A percentile compares a stretch with the other conserved stretches of the same genome.
Evolutionary conservation across 2,888 invertebrate genomes (phyloP).

Genomic region (Tanypteryx hageni): DNA sequence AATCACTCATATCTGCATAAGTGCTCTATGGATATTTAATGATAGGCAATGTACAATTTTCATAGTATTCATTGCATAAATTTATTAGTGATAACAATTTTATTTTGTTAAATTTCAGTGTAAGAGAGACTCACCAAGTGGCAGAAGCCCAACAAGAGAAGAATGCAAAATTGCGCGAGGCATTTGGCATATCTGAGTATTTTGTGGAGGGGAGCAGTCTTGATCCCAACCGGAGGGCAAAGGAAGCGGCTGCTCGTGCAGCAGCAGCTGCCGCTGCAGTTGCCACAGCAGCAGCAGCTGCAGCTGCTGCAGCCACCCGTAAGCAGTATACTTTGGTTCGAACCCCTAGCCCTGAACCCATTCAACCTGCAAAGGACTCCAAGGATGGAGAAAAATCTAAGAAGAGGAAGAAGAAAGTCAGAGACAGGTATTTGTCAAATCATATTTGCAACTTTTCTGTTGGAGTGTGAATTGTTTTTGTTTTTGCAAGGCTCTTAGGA

Average conservation of each 20-base stretch:
- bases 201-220: constrained; percentile 96
- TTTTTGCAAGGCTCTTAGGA: too few species aligned
- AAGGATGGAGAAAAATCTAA: constrained; percentile 72
- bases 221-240: constrained; percentile 86
- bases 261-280: constrained; percentile 73
- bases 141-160: constrained; percentile 97
- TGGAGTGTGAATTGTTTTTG: too few species aligned
- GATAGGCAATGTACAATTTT: background rate
- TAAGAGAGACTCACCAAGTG: constrained; percentile 96
- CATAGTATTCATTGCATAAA: background rate
- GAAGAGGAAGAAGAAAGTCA: constrained; percentile 73
- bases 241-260: constrained; percentile 78
- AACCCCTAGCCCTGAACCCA: constrained; percentile 82
- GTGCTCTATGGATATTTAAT: background rate
- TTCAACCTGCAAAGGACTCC: constrained; percentile 67
- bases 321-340: constrained; percentile 85
- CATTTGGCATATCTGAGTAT: constrained; percentile 95
- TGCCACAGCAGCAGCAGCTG: constrained; percentile 72
- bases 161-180: constrained; percentile 93
- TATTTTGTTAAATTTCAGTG: constrained; percentile 78
- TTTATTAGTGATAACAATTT: background rate
- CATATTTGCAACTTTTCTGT: background rate
- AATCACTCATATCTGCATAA: too few species aligned
- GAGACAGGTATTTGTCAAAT: constrained; percentile 69
- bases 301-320: constrained; percentile 74